Conservation (phyloP, 1,140 invertebrate genomes). For the Pseudomyrmex cubaensis region DNA sequence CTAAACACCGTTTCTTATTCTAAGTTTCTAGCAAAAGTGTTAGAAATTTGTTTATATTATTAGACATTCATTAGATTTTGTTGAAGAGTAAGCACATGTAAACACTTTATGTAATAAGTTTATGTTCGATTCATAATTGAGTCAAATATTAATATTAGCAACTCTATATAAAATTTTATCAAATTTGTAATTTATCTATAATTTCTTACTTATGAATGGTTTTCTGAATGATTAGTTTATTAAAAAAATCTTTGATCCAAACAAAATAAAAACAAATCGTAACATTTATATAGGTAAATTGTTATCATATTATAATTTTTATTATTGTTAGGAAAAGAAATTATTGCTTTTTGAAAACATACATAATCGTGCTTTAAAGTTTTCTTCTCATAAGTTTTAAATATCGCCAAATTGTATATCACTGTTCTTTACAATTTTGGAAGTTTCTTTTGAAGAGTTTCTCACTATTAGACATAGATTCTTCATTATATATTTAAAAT, state of each 20-base stretch:
- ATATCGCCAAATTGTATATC: too few species aligned
- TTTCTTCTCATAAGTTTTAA: too few species aligned
- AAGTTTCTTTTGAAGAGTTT: neutral
- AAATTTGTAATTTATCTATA: neutral
- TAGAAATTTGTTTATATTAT: neutral
- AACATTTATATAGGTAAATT: too few species aligned
- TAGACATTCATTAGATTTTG: neutral
- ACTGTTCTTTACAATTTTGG: conserved; percentile 18
- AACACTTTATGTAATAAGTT: neutral
- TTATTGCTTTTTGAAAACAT: too few species aligned
- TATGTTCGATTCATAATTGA: neutral
- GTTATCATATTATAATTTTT: too few species aligned
- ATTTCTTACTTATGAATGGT: neutral
- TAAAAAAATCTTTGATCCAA: too few species aligned
- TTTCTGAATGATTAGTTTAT: too few species aligned
- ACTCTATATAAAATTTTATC: neutral
- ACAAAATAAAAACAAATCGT: too few species aligned
- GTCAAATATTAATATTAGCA: conserved; percentile 5
- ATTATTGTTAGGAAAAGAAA: too few species aligned
- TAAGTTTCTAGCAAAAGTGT: conserved; percentile 3
- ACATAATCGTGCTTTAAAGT: too few species aligned
- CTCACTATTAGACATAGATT: neutral
- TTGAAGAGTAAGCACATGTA: neutral
- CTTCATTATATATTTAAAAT: neutral
- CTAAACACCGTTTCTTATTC: neutral